Percentiles rank a stretch among this genome's conserved stretches.
phyloP scores from a whole-genome alignment of 2,888 invertebrate genomes.

The Campopleginae sp. region DNA sequence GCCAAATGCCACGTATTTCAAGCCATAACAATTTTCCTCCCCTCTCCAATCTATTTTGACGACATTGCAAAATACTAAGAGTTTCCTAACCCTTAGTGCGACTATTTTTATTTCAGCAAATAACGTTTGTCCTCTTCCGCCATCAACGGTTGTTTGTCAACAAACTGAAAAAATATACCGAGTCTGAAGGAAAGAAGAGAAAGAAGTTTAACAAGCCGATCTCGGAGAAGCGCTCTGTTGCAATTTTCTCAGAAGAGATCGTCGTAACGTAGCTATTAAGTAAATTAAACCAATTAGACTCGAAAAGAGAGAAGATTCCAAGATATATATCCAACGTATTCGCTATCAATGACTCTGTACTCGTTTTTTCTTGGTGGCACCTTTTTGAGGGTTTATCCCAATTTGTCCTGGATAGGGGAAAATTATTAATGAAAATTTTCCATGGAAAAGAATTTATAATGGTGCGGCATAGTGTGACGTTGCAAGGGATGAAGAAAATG shows the following conservation, averaged over 20 bases:
- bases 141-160: slow-evolving; percentile 14
- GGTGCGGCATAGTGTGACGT: neutral
- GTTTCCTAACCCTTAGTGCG: neutral
- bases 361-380: slow-evolving; percentile 17
- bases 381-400: neutral
- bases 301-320: slow-evolving; percentile 67
- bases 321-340: slow-evolving; percentile 23
- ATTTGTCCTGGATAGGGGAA: slow-evolving; percentile 22
- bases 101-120: neutral
- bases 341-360: slow-evolving; percentile 15
- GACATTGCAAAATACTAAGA: neutral
- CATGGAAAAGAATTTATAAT: slow-evolving; percentile 37
- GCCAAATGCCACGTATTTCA: neutral
- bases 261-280: slow-evolving; percentile 72
- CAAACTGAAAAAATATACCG: neutral
- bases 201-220: slow-evolving; percentile 68
- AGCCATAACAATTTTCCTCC: neutral
- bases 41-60: neutral
- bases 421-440: slow-evolving; percentile 44
- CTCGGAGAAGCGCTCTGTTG: slow-evolving; percentile 50
- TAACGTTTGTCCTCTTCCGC: neutral
- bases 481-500: neutral
- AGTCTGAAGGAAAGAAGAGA: slow-evolving; percentile 29
- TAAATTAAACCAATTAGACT: slow-evolving; percentile 77
- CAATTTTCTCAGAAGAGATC: slow-evolving; percentile 72